phyloP scores from a whole-genome alignment of 2,888 invertebrate genomes.

The Agrotis exclamationis region DNA sequence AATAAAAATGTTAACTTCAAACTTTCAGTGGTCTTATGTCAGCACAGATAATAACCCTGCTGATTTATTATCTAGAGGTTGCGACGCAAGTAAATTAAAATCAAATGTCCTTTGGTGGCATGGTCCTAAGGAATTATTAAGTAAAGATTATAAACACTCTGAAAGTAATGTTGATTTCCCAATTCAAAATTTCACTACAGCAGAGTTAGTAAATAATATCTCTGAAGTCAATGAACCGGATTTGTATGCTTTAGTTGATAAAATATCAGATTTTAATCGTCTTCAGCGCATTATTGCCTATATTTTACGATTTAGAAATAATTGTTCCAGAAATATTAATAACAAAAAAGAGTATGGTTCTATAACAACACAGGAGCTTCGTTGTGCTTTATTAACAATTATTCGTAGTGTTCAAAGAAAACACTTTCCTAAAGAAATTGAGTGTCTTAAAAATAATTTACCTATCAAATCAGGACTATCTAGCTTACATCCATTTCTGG shows the following conservation, averaged over 20 bases:
- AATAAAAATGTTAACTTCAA: background rate
- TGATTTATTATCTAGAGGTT: slow-evolving; percentile 8
- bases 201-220: background rate
- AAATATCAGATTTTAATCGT: slow-evolving; percentile 6
- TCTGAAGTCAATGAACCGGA: background rate
- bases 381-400: background rate
- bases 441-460: slow-evolving; percentile 1
- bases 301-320: slow-evolving; percentile 2
- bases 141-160: slow-evolving; percentile 1
- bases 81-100: background rate
- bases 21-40: background rate
- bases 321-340: background rate
- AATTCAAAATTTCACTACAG: background rate
- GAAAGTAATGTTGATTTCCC: background rate
- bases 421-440: slow-evolving; percentile 1
- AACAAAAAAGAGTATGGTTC: slow-evolving; percentile 1
- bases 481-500: background rate
- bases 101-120: background rate
- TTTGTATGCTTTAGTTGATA: background rate
- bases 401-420: slow-evolving; percentile 6
- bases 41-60: slow-evolving; percentile 11
- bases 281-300: slow-evolving; percentile 2
- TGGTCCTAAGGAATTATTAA: slow-evolving; percentile 1
- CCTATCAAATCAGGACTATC: slow-evolving; percentile 1
- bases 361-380: background rate